A percentile compares a stretch with the other conserved stretches of the same genome.
Evolutionary conservation across 2,888 invertebrate species (phyloP).

Genomic region (Epinotia nisella): DNA sequence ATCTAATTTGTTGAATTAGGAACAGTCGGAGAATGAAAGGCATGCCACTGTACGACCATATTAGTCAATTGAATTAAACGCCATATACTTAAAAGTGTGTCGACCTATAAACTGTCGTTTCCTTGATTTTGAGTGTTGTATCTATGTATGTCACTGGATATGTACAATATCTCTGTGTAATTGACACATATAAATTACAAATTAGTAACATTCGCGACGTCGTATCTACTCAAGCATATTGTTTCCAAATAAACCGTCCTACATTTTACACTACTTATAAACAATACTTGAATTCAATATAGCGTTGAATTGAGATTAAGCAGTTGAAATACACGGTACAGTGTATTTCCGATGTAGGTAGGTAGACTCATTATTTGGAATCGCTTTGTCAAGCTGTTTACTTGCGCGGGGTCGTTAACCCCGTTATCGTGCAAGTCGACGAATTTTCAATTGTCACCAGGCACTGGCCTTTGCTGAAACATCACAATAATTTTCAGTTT

Average conservation of each 20-base stretch:
- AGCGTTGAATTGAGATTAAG: slow-evolving; percentile 25
- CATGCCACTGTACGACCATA: no score
- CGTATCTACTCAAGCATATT: not conserved
- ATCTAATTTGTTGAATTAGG: no score
- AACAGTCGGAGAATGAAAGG: no score
- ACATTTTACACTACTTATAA: not conserved
- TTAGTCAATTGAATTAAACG: no score
- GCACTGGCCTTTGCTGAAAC: slow-evolving; percentile 42
- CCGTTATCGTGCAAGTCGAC: slow-evolving; percentile 65
- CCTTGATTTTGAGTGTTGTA: no score
- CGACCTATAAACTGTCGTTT: no score
- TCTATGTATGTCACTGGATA: no score
- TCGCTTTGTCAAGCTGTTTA: slow-evolving; percentile 61
- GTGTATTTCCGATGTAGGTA: slow-evolving; percentile 39
- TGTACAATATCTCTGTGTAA: no score
- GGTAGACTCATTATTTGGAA: slow-evolving; percentile 55
- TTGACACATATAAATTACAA: no score
- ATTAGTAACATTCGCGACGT: not conserved
- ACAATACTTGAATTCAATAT: not conserved
- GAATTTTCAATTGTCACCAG: slow-evolving; percentile 57
- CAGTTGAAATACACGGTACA: slow-evolving; percentile 30
- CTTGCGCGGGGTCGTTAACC: slow-evolving; percentile 70
- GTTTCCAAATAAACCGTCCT: not conserved
- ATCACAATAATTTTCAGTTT: slow-evolving; percentile 44
- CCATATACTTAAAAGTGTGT: no score